Percentiles rank a stretch among this genome's conserved stretches.
phyloP scores from a whole-genome alignment of 1,140 invertebrate species.

The Maniola jurtina region DNA sequence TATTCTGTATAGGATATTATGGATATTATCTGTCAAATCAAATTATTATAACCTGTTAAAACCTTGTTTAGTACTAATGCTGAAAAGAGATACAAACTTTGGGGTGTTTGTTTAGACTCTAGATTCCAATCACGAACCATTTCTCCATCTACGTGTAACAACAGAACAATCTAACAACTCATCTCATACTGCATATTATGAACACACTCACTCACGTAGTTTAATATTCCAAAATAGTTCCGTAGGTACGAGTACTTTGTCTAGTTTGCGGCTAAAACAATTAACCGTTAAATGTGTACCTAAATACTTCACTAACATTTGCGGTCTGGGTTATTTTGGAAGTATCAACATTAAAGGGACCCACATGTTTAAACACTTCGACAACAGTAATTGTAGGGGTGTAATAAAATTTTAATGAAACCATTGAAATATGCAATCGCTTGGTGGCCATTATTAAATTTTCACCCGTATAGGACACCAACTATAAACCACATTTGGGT shows the following conservation, averaged over 20 bases:
- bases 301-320: conserved; percentile 27
- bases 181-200: background rate
- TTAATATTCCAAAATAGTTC: conserved; percentile 24
- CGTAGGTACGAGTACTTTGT: conserved; percentile 7
- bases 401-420: conserved; percentile 51
- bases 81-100: no score
- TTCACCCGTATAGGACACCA: conserved; percentile 2
- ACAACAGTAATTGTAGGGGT: conserved; percentile 34
- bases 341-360: conserved; percentile 17
- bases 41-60: no score
- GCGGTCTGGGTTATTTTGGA: conserved; percentile 15
- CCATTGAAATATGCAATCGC: conserved; percentile 27
- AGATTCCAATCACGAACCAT: no score
- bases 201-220: background rate
- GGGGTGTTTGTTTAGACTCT: no score
- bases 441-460: conserved; percentile 6
- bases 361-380: conserved; percentile 16
- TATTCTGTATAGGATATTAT: no score
- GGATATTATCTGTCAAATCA: no score
- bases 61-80: no score
- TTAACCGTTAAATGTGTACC: conserved; percentile 28
- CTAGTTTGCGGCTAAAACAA: conserved; percentile 33
- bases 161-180: no score
- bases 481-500: background rate
- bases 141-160: no score